Base-by-base conservation (phyloP, 2,113 vertebrate genomes). In the Sturnus vulgaris region DNA sequence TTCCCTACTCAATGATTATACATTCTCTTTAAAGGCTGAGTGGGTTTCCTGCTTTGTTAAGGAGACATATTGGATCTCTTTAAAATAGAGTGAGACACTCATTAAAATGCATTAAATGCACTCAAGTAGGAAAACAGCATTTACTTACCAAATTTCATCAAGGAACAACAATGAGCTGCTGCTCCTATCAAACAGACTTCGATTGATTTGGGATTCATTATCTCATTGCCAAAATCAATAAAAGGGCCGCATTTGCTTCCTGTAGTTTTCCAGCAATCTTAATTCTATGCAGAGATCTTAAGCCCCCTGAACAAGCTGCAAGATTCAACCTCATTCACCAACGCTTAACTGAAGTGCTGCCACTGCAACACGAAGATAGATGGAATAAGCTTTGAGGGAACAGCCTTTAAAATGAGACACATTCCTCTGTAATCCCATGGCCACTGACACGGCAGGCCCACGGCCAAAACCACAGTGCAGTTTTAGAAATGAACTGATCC, bases 311-410 rank as follows among this genome's bases (percentile, higher is more conserved):
- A 69, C 22, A 70, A 84, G 35, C 42, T 73, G 17, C 42, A 89
- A 78, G 52, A 73, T 44, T 57, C 17, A 35, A 28, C 4, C 30
- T 52, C 66, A 57, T 44, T 64, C 68, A 86, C 17, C 46, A 91
- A 3, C 0, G 0, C 42, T 60, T 39, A 39, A 73, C n/a, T 35
- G 31, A 83, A 83, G 49, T 24, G 31, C n/a, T 66, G 50, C 40
- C 44, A 65, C 73, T 78, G 46, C 37, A 78, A 44, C 5, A 39
- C 0, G 1, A 82, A 80, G 23, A 47, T 3, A 84, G 31, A 71
- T 1, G 2, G 25, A 28, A 40, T 4, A n/a, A 50, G 27, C 52
- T 84, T 60, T 39, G 30, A 42, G 42, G 24, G 77, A 77, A 56
- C 5, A 52, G 33, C 21, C 28, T 82, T 57, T 37, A 66, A 66